Base-by-base conservation (phyloP, 2,888 invertebrate genomes). In the Epistrophe eligans region DNA sequence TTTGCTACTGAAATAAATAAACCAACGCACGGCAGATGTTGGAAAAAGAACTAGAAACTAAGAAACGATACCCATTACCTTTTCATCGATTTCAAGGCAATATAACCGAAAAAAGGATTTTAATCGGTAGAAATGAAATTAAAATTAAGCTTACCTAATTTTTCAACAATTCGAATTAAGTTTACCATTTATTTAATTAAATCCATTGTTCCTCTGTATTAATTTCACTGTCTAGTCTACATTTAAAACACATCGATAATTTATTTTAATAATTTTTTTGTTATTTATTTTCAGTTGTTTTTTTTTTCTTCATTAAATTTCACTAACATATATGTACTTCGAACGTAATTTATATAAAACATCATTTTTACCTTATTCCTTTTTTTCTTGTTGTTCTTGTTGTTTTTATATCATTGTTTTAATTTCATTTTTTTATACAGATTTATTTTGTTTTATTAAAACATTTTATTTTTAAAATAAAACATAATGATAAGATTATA, bases 311-410 rank as follows among this genome's bases (percentile, higher is more conserved):
- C 88, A 88, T 88, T 87, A 89, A 89, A 89, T 89, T 89, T 89
- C 88, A 89, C 89, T 89, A 89, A 89, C 89, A 89, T 89, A 89
- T 89, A 89, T 89, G 88, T 89, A 89, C 84, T 89, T 89, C 88
- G 88, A 89, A 89, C 89, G 88, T 88, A 89, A 89, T 89, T 89
- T 88, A 89, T 89, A 89, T 89, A 89, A 89, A 88, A 89, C 88
- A 84, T 89, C 84, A 85, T 88, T 89, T 87, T 88, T 71, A 74
- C 85, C 70, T 79, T 79, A 76, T 83, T 83, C 71, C 50, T 70
- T 89, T 79, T 82, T 60, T 73, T 82, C 24, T 24, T 24, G 24
- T 24, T 24, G 24, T 24, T 89, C 76, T 79, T 88, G 67, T 60
- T 73, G 58, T 62, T 77, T 79, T 84, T 77, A 74, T 82, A 84